Conservation (phyloP, 23 tunicate genomes). For the Ciona savignyi region DNA sequence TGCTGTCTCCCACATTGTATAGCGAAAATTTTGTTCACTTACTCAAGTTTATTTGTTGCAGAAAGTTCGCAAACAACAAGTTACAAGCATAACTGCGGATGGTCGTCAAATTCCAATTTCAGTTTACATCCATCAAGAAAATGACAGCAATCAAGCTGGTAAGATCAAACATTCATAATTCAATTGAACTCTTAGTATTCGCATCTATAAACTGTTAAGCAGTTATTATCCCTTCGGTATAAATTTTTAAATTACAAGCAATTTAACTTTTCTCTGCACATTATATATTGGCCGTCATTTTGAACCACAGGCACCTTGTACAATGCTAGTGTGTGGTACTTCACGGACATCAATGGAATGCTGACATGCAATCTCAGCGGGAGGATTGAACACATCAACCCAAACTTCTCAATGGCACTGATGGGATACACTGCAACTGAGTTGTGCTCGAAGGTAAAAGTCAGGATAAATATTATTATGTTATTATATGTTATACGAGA, state of each 20-base stretch:
- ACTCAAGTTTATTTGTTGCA: background rate
- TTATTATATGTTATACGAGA: too few species aligned
- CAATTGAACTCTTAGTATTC: too few species aligned
- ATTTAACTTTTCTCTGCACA: background rate
- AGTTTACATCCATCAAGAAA: background rate
- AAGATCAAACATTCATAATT: background rate
- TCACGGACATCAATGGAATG: background rate
- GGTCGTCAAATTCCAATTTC: background rate
- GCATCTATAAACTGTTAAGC: too few species aligned
- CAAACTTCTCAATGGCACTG: background rate
- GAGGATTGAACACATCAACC: background rate
- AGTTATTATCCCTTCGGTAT: too few species aligned
- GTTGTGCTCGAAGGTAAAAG: background rate
- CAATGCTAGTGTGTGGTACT: background rate
- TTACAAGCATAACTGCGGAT: background rate
- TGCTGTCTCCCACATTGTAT: background rate
- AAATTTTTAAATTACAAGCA: too few species aligned
- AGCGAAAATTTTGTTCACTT: background rate
- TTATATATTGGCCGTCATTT: background rate
- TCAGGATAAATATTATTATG: too few species aligned
- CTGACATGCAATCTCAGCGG: background rate
- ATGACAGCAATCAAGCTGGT: background rate
- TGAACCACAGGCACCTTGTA: background rate
- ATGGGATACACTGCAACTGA: background rate
- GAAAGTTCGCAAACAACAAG: background rate